These are phyloP conservation scores for Mobula birostris DNA, from an alignment of 2,113 vertebrate genomes.

Conservation along the genomic window DNA sequence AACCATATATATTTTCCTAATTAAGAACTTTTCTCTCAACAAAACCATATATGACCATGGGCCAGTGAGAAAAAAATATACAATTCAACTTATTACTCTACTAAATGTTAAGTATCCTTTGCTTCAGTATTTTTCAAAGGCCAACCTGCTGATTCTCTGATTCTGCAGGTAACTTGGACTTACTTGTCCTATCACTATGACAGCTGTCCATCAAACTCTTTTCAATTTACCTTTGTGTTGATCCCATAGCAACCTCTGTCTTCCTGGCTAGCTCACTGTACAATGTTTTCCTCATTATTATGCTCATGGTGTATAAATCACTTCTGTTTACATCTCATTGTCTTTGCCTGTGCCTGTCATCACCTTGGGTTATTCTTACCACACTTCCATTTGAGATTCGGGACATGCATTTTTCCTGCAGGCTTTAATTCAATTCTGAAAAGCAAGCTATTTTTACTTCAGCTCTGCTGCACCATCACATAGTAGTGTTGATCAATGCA, in stretches of 20 bases:
- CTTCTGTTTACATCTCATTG: not conserved
- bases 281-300: not conserved
- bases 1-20: not conserved
- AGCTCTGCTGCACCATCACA: not conserved
- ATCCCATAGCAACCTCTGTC: not conserved
- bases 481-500: not conserved
- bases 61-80: not conserved
- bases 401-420: not conserved
- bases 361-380: not conserved
- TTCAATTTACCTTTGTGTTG: not conserved
- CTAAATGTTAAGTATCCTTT: not conserved
- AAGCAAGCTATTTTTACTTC: not conserved
- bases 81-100: not conserved
- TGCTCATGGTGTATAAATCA: not conserved
- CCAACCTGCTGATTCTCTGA: not conserved
- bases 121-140: not conserved
- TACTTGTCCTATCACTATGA: not conserved
- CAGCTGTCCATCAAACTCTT: not conserved
- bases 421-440: not conserved
- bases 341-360: not conserved
- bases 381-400: not conserved
- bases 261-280: not conserved
- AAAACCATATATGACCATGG: not conserved
- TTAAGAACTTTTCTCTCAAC: not conserved
- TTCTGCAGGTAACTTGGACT: not conserved